phyloP scores from a whole-genome alignment of 2,113 vertebrate species.

The Fregata magnificens region DNA sequence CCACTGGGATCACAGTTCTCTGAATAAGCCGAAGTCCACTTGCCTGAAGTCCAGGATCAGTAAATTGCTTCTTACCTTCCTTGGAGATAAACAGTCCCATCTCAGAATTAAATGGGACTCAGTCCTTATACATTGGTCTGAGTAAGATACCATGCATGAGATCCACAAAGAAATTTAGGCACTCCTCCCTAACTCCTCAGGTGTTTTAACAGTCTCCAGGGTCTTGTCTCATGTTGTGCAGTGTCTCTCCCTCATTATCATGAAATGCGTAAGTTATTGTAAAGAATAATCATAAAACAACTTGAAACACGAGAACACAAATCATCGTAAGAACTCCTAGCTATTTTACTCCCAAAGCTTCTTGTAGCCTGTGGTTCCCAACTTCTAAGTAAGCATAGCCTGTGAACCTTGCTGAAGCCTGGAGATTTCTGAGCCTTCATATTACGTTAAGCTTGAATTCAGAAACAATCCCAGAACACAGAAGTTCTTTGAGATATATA shows the following conservation, averaged over 20 bases:
- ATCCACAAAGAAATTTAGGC: neutral
- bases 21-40: neutral
- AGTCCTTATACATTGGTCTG: neutral
- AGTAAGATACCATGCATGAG: neutral
- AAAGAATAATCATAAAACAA: neutral
- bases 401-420: neutral
- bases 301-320: neutral
- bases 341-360: neutral
- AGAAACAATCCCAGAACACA: neutral
- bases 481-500: neutral
- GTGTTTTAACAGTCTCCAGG: neutral
- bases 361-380: neutral
- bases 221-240: neutral
- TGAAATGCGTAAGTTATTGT: neutral
- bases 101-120: neutral
- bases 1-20: neutral
- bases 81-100: neutral
- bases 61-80: neutral
- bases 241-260: neutral
- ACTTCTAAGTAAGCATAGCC: neutral
- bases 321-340: neutral
- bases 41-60: neutral
- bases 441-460: neutral
- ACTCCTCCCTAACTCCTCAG: neutral
- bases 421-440: neutral